Base-by-base conservation (phyloP, 1,140 invertebrate genomes). In the Spodoptera frugiperda region DNA sequence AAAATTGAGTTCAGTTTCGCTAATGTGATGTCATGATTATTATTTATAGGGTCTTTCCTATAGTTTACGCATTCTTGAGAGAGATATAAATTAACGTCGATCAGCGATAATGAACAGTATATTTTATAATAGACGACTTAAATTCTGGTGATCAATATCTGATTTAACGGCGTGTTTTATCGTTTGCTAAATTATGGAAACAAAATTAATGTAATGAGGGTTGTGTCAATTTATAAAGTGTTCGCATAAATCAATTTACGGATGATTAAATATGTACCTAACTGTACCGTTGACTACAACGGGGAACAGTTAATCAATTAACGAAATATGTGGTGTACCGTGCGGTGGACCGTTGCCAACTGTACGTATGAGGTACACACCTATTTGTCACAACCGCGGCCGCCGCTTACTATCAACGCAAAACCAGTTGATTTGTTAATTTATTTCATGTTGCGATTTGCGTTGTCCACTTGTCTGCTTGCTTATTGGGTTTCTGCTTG, bases 241-340 rank as follows among this genome's bases (percentile, higher is more conserved):
- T 44, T 61, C 17, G 46, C 44, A 81, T 84, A 80, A 84, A 84
- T 83, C 81, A 79, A 77, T 76, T 78, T 63, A 68, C 57, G 25
- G 70, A 72, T 78, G 76, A 80, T 84, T 84, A 74, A 81, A 78
- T 79, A 79, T 79, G 65, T 77, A 51, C 39, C 11, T 80, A 75
- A 80, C 15, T 77, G 70, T 78, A 79, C 77, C 80, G 79, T 80
- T 55, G 53, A 61, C 48, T 77, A 49, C 61, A 77, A 78, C 51
- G 54, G 1, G 53, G 80, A 81, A 84, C 84, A 79, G 84, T 87
- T 86, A 86, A 79, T 77, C 78, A 87, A 86, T 86, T 86, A 87
- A 83, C 78, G 68, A 85, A 87, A 84, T 86, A 83, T 77, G 79
- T 80, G 73, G 67, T 82, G 54, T 80, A 80, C 78, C 77, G 76